Conservation (phyloP, 2,797 vertebrate genomes). For the Triplophysa yarkandensis region DNA sequence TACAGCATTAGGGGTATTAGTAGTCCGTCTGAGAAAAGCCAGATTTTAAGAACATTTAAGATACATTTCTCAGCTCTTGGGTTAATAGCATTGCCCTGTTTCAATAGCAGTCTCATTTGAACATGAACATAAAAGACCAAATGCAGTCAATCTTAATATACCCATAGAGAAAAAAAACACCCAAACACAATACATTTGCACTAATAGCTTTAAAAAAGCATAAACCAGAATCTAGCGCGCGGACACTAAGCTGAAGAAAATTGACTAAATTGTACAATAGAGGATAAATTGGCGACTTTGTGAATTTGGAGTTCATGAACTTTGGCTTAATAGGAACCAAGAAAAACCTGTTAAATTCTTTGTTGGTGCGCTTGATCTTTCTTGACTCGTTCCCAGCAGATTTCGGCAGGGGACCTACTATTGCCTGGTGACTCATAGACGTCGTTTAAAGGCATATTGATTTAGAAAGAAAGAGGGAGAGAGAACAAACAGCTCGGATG, state of each 20-base stretch:
- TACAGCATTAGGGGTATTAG: slow-evolving; percentile 63
- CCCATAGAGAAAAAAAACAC: background rate
- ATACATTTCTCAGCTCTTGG: slow-evolving; percentile 11
- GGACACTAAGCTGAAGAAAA: background rate
- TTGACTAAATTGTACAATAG: background rate
- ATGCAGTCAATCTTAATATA: slow-evolving; percentile 28
- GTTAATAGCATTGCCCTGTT: slow-evolving; percentile 55
- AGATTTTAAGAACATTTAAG: slow-evolving; percentile 39
- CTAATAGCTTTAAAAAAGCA: background rate
- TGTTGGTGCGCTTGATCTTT: slow-evolving; percentile 20
- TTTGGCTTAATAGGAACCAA: slow-evolving; percentile 24
- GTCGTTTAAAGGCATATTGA: slow-evolving; percentile 73
- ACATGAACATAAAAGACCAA: slow-evolving; percentile 46
- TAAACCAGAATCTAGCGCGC: background rate
- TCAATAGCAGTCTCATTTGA: slow-evolving; percentile 60
- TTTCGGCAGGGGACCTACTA: slow-evolving; percentile 35
- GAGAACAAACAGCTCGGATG: slow-evolving; percentile 32
- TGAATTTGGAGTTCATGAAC: slow-evolving; percentile 28
- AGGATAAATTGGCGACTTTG: slow-evolving; percentile 11
- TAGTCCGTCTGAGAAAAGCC: slow-evolving; percentile 64
- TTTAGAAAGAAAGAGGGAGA: slow-evolving; percentile 54
- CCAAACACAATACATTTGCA: slow-evolving; percentile 4
- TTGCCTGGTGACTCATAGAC: slow-evolving; percentile 54
- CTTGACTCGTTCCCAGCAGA: slow-evolving; percentile 28
- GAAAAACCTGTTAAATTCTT: slow-evolving; percentile 43